Conservation (phyloP, 2,113 vertebrate genomes). For the Gnathonemus echidnorhynchus region DNA sequence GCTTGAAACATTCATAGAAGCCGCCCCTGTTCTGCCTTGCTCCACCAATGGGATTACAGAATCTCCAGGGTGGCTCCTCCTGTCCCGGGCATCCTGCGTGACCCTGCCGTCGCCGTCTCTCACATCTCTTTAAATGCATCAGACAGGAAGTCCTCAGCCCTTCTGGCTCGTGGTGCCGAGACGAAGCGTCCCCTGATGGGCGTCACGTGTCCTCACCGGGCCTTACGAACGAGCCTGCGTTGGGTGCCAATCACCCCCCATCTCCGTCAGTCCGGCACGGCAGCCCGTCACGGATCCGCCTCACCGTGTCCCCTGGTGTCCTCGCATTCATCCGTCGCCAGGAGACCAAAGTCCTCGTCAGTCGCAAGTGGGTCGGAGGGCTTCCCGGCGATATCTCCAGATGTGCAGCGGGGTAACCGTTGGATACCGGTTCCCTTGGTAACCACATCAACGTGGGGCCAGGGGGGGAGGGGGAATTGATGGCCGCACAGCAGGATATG, state of each 20-base stretch:
- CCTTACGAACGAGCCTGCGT: background rate
- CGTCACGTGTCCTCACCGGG: background rate
- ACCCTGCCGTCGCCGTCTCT: background rate
- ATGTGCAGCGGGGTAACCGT: background rate
- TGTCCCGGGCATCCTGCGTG: background rate
- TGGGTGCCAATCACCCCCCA: background rate
- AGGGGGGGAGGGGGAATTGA: background rate
- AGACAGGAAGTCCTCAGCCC: constrained; percentile 14
- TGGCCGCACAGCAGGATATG: background rate
- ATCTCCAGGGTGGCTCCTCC: background rate
- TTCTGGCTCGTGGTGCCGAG: background rate
- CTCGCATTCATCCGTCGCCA: background rate
- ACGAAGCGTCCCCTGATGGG: background rate
- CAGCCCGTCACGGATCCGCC: background rate
- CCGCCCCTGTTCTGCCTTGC: background rate
- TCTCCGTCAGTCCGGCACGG: background rate
- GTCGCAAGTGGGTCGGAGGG: background rate
- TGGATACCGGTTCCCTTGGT: background rate
- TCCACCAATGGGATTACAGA: background rate
- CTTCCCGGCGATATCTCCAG: background rate
- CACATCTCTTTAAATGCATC: constrained; percentile 1
- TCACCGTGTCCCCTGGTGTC: background rate
- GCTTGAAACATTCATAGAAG: background rate
- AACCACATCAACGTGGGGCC: background rate
- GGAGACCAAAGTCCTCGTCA: background rate